phyloP scores from a whole-genome alignment of 2,888 invertebrate species.

The Arctia plantaginis region DNA sequence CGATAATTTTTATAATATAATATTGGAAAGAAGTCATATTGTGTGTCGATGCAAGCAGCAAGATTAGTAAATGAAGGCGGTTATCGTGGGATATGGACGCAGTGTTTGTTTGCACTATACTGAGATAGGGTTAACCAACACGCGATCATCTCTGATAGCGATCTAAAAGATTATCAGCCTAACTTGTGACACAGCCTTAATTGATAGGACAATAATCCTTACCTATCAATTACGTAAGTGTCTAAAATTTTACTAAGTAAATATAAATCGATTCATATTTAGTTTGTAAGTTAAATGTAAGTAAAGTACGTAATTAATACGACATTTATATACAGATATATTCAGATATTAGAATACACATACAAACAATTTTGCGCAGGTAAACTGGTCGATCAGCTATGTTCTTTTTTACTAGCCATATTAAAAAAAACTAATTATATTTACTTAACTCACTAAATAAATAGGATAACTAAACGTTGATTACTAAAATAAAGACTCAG shows the following conservation, averaged over 20 bases:
- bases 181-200: conserved; percentile 79
- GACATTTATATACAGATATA: too few species aligned
- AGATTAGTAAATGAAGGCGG: conserved; percentile 43
- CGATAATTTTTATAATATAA: conserved; percentile 45
- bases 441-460: too few species aligned
- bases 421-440: too few species aligned
- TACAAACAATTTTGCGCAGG: too few species aligned
- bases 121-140: conserved; percentile 61
- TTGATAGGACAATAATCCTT: conserved; percentile 78
- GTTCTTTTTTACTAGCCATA: too few species aligned
- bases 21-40: conserved; percentile 57
- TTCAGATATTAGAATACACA: neutral
- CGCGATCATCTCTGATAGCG: conserved; percentile 81
- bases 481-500: too few species aligned
- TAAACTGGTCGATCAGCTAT: too few species aligned
- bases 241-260: neutral
- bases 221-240: conserved; percentile 54
- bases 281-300: neutral
- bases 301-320: neutral
- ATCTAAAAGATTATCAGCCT: conserved; percentile 81
- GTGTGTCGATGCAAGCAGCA: conserved; percentile 60
- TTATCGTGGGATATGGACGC: conserved; percentile 44
- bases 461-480: too few species aligned
- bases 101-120: conserved; percentile 55
- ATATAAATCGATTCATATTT: neutral